phyloP scores from a whole-genome alignment of 2,797 vertebrate species.

The Dicrostonyx torquatus region DNA sequence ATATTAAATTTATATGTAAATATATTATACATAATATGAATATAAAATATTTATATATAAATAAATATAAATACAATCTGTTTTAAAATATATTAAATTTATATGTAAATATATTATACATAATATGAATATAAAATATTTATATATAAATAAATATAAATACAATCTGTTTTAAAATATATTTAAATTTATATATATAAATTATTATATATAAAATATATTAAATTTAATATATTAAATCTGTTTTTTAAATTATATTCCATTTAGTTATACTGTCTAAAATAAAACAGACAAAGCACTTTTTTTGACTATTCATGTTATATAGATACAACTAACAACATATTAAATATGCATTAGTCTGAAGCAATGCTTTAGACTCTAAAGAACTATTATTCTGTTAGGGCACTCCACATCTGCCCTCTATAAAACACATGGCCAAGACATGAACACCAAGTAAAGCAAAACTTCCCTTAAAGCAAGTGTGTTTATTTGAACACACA shows the following conservation, averaged over 20 bases:
- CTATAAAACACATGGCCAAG: conserved; percentile 69
- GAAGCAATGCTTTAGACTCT: conserved; percentile 44
- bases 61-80: too few species aligned
- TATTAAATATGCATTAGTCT: conserved; percentile 43
- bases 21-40: too few species aligned
- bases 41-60: too few species aligned
- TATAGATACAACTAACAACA: conserved; percentile 41
- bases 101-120: too few species aligned
- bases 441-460: conserved; percentile 67
- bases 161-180: too few species aligned
- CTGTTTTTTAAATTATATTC: conserved; percentile 36
- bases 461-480: conserved; percentile 78
- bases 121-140: too few species aligned
- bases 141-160: too few species aligned
- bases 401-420: conserved; percentile 70
- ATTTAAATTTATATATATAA: too few species aligned
- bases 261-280: conserved; percentile 27
- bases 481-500: conserved; percentile 82
- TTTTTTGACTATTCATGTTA: conserved; percentile 37
- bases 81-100: too few species aligned
- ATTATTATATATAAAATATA: not conserved
- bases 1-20: too few species aligned
- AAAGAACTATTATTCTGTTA: conserved; percentile 63
- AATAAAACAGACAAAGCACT: conserved; percentile 48
- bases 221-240: not conserved